These are phyloP conservation scores for Numida meleagris DNA, from an alignment of 2,113 vertebrate species.

Conservation along the genomic window DNA sequence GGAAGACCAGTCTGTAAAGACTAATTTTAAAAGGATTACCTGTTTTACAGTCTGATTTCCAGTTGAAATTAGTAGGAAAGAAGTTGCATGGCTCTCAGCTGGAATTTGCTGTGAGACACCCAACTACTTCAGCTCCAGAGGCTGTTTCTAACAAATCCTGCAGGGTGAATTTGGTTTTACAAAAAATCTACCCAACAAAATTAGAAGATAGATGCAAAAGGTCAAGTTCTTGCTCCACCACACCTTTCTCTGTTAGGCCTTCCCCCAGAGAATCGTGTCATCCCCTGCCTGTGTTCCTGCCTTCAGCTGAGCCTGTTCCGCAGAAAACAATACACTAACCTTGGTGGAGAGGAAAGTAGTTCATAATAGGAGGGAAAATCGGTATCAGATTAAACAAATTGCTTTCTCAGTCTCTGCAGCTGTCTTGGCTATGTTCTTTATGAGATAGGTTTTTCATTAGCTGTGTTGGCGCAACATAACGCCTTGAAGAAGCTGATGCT, in stretches of 20 bases:
- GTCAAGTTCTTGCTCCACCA: background rate
- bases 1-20: background rate
- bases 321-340: background rate
- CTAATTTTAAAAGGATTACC: slow-evolving; percentile 26
- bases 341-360: background rate
- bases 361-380: background rate
- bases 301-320: background rate
- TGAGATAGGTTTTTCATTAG: background rate
- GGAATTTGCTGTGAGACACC: background rate
- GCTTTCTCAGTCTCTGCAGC: background rate
- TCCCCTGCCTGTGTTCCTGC: background rate
- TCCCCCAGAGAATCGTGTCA: background rate
- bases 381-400: background rate
- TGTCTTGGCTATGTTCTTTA: background rate
- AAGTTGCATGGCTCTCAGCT: background rate
- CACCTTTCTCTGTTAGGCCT: background rate
- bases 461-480: background rate
- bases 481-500: background rate
- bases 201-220: background rate
- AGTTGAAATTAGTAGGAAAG: slow-evolving; percentile 5
- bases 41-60: background rate
- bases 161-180: slow-evolving; percentile 1
- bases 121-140: background rate
- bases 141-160: background rate
- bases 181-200: background rate